Evolutionary conservation across 2,797 vertebrate genomes (phyloP).

Genomic region (Coccyzus lansbergi): DNA sequence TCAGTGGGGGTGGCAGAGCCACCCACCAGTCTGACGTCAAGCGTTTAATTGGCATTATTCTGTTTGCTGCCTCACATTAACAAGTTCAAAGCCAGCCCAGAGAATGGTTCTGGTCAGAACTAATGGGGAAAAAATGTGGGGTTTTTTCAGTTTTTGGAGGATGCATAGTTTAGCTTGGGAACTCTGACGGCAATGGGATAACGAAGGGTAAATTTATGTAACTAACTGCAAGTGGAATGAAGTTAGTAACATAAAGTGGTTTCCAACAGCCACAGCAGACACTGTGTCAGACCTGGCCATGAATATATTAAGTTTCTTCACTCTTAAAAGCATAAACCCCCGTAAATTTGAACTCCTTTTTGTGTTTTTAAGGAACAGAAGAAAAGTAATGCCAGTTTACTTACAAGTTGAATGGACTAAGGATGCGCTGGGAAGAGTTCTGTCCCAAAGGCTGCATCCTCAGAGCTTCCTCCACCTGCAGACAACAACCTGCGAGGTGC

Average conservation of each 20-base stretch:
- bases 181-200: background rate
- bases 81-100: background rate
- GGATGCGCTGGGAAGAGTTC: background rate
- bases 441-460: background rate
- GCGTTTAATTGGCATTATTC: background rate
- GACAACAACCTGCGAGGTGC: background rate
- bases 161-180: conserved; percentile 24
- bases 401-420: background rate
- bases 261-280: background rate
- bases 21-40: background rate
- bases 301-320: background rate
- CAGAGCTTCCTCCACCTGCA: background rate
- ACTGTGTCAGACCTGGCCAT: background rate
- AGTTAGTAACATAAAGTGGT: background rate
- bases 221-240: background rate
- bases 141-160: background rate
- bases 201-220: background rate
- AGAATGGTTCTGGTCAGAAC: background rate
- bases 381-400: background rate
- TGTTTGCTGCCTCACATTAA: background rate
- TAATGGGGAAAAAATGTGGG: background rate
- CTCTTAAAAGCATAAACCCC: background rate
- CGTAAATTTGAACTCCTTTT: too few relatives aligned
- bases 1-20: background rate
- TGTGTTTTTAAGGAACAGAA: too few relatives aligned